Conservation (phyloP, 2,113 vertebrate species). For the Hydropotes inermis region DNA sequence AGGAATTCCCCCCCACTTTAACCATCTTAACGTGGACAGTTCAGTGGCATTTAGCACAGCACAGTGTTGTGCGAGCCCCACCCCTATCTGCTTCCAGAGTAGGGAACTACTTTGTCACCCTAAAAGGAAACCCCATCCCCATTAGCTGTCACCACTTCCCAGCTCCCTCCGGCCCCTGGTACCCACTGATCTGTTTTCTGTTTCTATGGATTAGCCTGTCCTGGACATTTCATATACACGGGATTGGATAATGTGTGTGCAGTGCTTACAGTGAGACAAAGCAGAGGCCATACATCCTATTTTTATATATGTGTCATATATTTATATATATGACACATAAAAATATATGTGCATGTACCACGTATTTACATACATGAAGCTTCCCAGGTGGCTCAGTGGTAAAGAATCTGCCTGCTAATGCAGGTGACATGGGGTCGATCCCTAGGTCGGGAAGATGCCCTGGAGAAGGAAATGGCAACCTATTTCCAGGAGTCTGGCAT, state of each 20-base stretch:
- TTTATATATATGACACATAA: not conserved
- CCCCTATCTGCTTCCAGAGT: not conserved
- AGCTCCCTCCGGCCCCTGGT: not conserved
- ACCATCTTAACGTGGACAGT: not conserved
- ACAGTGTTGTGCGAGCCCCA: not conserved
- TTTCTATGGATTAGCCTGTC: not conserved
- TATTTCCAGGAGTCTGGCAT: not conserved
- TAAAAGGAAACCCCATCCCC: not conserved
- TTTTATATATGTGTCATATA: not conserved
- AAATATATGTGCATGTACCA: not conserved
- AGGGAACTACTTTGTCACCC: not conserved
- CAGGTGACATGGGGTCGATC: not conserved
- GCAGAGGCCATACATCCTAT: not conserved
- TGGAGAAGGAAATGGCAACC: not conserved
- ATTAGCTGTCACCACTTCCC: not conserved
- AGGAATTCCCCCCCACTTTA: not conserved
- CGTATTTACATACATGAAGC: not conserved
- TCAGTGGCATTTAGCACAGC: not conserved
- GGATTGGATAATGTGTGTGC: not conserved
- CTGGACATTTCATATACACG: not conserved
- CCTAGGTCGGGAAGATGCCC: not conserved
- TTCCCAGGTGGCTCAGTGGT: not conserved
- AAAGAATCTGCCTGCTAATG: not conserved
- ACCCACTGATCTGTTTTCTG: not conserved
- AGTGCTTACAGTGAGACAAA: not conserved